phyloP scores from a whole-genome alignment of 2,113 vertebrate species.

The Apteryx owenii region DNA sequence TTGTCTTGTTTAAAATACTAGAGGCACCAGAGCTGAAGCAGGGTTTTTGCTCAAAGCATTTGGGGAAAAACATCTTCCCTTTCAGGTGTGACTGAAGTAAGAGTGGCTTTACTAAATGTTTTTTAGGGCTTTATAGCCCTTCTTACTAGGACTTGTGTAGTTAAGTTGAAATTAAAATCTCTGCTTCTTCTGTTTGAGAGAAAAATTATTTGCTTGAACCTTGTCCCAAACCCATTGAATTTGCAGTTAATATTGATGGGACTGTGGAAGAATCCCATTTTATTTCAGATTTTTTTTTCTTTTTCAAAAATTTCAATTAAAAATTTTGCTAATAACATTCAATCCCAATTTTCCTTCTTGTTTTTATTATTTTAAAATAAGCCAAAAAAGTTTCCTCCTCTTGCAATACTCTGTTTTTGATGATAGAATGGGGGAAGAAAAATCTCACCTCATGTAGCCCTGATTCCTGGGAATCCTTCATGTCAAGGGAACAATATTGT shows the following conservation, averaged over 20 bases:
- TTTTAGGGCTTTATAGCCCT: neutral
- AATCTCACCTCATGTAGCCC: fast-evolving
- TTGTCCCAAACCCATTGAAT: neutral
- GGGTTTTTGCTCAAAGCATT: too few relatives aligned
- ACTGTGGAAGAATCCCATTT: neutral
- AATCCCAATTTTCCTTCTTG: neutral
- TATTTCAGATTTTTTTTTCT: neutral
- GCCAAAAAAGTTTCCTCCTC: neutral
- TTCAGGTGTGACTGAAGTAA: too few relatives aligned
- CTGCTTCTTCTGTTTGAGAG: neutral
- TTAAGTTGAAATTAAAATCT: neutral
- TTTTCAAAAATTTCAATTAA: neutral
- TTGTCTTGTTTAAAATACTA: neutral
- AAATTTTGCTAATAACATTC: neutral
- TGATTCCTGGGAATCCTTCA: neutral
- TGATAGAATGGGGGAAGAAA: neutral
- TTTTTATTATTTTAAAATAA: neutral
- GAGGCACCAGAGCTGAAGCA: neutral
- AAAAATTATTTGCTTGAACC: neutral
- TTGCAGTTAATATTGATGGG: neutral
- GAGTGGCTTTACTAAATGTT: neutral
- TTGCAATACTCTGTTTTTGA: neutral
- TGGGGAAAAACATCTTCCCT: too few relatives aligned
- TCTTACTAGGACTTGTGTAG: neutral
- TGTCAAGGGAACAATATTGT: neutral